Conservation (phyloP, 1,140 invertebrate species). For the Forficula auricularia region DNA sequence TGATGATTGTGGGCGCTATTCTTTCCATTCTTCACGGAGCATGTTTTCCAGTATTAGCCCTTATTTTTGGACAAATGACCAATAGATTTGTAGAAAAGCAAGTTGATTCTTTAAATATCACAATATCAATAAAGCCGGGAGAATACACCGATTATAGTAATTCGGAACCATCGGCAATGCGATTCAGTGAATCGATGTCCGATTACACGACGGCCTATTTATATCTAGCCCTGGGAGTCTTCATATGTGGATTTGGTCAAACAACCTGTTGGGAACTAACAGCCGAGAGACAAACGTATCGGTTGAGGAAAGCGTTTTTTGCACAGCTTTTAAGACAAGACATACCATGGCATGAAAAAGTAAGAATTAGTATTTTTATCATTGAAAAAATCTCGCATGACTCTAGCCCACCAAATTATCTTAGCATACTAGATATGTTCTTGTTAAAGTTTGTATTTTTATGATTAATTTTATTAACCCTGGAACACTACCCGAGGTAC, state of each 20-base stretch:
- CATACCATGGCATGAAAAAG: conserved; percentile 68
- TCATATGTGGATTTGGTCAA: conserved; percentile 20
- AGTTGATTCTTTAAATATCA: no score
- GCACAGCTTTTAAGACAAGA: conserved; percentile 40
- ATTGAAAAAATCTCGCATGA: no score
- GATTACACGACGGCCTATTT: conserved; percentile 20
- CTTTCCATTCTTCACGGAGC: conserved; percentile 37
- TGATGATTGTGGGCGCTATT: conserved; percentile 38
- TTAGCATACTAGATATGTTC: no score
- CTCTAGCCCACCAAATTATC: no score
- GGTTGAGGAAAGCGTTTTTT: conserved; percentile 25
- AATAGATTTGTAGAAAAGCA: conserved; percentile 21
- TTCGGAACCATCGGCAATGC: not conserved
- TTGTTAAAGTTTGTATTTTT: no score
- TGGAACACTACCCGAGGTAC: no score
- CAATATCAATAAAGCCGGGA: no score
- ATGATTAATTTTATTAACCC: no score
- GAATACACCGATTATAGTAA: no score
- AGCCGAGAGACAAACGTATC: conserved; percentile 25
- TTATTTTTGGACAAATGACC: conserved; percentile 48
- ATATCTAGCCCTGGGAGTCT: conserved; percentile 17
- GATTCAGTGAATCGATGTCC: conserved; percentile 18
- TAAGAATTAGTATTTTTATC: no score
- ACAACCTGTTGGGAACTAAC: conserved; percentile 25
- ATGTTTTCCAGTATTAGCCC: conserved; percentile 44